These are phyloP conservation scores for Phyllostomus hastatus DNA, from an alignment of 2,113 vertebrate species.

Conservation along the genomic window DNA sequence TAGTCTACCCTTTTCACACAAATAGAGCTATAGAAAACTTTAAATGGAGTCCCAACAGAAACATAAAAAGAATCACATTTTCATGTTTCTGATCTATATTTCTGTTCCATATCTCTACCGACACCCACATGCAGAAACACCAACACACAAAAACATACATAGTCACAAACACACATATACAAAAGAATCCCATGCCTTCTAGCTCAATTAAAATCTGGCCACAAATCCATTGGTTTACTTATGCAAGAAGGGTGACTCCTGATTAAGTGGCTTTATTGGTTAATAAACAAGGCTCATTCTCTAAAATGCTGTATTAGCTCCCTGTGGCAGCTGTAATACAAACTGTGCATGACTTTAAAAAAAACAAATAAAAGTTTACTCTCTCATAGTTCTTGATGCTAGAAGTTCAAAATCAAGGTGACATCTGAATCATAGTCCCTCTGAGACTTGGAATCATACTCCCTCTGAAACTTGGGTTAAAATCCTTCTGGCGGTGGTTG, in stretches of 20 bases:
- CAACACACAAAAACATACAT: not conserved
- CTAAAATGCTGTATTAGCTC: not conserved
- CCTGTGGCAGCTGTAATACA: not conserved
- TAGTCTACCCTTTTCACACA: not conserved
- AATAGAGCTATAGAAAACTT: not conserved
- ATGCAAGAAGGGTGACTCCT: not conserved
- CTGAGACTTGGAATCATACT: not conserved
- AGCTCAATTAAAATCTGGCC: not conserved
- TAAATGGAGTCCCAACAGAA: not conserved
- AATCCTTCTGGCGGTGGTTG: fast-evolving
- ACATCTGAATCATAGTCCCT: not conserved
- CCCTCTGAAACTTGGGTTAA: not conserved
- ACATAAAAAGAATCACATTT: not conserved
- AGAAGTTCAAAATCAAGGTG: not conserved
- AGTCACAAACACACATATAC: not conserved
- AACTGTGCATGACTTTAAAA: not conserved
- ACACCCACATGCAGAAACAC: not conserved
- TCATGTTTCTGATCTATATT: not conserved
- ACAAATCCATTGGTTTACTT: not conserved
- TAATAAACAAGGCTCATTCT: not conserved
- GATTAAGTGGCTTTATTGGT: not conserved
- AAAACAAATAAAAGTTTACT: not conserved
- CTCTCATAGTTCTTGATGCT: not conserved
- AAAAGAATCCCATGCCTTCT: not conserved
- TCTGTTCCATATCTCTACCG: not conserved